These are phyloP conservation scores for Pedetes capensis DNA, from an alignment of 2,113 vertebrate species.

Conservation along the genomic window DNA sequence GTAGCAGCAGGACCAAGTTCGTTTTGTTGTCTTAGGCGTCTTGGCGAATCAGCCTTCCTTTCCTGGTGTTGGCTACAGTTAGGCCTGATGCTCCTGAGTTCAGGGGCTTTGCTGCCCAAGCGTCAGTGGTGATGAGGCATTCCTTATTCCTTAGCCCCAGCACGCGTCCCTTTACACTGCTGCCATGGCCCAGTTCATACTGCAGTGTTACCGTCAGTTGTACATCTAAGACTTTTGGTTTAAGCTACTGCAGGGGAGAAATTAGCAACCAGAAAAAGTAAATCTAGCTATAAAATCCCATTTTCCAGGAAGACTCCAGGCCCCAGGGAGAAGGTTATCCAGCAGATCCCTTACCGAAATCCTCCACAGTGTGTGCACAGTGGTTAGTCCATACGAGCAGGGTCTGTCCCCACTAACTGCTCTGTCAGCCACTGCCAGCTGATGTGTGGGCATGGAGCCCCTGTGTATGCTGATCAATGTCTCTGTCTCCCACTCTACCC, in stretches of 20 bases:
- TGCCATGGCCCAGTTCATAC: not conserved
- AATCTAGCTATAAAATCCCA: not conserved
- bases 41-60: not conserved
- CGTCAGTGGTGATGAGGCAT: too few species aligned
- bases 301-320: not conserved
- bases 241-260: not conserved
- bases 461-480: too few species aligned
- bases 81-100: not conserved
- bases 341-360: not conserved
- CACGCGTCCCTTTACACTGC: not conserved
- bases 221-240: not conserved
- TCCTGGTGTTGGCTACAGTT: not conserved
- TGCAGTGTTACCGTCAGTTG: not conserved
- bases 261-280: not conserved
- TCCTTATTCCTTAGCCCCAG: not conserved
- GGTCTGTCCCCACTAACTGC: too few species aligned
- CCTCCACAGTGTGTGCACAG: not conserved
- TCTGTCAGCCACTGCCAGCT: not conserved
- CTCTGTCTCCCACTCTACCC: not conserved
- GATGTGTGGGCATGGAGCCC: not conserved
- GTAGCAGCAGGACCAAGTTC: not conserved
- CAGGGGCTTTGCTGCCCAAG: not conserved
- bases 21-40: not conserved
- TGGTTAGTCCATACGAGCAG: too few species aligned
- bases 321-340: not conserved